Evolutionary conservation across 2,888 invertebrate genomes (phyloP), one percentile per base, ranked within the genome.

Genomic region (Biston stratarius): DNA sequence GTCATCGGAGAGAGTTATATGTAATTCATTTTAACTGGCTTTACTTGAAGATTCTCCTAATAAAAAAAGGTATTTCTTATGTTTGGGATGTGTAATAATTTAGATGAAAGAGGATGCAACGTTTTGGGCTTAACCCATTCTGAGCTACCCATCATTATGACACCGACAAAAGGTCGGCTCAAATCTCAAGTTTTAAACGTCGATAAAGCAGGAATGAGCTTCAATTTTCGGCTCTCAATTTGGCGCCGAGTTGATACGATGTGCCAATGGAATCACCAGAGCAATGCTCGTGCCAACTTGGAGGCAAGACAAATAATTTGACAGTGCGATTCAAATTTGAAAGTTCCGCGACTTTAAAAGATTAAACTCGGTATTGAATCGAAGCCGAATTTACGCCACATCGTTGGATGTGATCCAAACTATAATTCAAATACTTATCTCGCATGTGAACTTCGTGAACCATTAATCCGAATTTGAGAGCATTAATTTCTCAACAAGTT

Each of bases 61-160:
- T 2, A 24, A 24, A 24, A 24, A n/a, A n/a, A n/a, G n/a, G n/a
- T n/a, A n/a, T n/a, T n/a, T n/a, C n/a, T n/a, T n/a, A n/a, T n/a
- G n/a, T n/a, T n/a, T n/a, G n/a, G n/a, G n/a, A n/a, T n/a, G n/a
- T n/a, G n/a, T n/a, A n/a, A n/a, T n/a, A n/a, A n/a, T n/a, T 24
- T 24, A 24, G 24, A 24, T 24, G 1, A 3, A 24, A 2, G 24
- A 24, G 1, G 24, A 24, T 24, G 24, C 1, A 24, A 24, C 24
- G 24, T 24, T 24, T 24, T 24, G 24, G n/a, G 24, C 24, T 24
- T 24, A 24, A 38, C 38, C 38, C 38, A 8, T 38, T 38, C 38
- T 24, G 77, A 78, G 81, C 74, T 81, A 76, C 79, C 77, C 86
- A 87, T 83, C 85, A 86, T 83, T 84, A 80, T 81, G 64, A 75